phyloP scores from a whole-genome alignment of 2,113 vertebrate species.

The Ifrita kowaldi region DNA sequence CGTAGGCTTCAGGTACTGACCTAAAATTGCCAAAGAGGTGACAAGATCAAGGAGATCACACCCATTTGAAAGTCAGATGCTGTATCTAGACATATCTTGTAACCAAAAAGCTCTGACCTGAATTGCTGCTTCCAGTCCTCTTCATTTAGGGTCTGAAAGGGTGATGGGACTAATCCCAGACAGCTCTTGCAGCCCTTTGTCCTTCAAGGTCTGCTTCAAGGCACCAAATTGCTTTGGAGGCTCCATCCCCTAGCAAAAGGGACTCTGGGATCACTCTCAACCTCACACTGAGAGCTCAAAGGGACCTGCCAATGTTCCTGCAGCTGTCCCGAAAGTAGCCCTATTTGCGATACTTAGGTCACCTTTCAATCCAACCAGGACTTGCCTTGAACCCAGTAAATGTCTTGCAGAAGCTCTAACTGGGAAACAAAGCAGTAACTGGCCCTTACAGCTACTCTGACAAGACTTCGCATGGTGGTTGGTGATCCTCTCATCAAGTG shows the following conservation, averaged over 20 bases:
- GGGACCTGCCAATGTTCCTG: neutral
- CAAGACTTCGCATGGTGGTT: neutral
- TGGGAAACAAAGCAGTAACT: neutral
- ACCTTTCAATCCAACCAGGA: neutral
- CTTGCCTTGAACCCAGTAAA: neutral
- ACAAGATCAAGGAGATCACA: neutral
- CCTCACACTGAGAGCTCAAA: neutral
- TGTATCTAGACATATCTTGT: neutral
- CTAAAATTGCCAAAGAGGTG: neutral
- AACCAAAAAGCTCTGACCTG: neutral
- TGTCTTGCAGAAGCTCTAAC: neutral
- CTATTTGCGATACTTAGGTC: neutral
- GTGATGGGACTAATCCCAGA: neutral
- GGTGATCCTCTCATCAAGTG: fast-evolving
- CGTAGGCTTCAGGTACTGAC: neutral
- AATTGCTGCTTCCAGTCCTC: neutral
- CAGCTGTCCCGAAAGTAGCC: neutral
- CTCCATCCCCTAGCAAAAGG: neutral
- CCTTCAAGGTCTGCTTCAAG: neutral
- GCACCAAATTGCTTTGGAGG: neutral
- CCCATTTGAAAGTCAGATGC: neutral
- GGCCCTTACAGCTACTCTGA: neutral
- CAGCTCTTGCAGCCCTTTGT: neutral
- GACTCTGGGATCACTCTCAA: neutral
- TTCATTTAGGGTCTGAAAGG: neutral